These are phyloP conservation scores for Embidobia sp. DNA, from an alignment of 2,888 invertebrate species.

Conservation along the genomic window DNA sequence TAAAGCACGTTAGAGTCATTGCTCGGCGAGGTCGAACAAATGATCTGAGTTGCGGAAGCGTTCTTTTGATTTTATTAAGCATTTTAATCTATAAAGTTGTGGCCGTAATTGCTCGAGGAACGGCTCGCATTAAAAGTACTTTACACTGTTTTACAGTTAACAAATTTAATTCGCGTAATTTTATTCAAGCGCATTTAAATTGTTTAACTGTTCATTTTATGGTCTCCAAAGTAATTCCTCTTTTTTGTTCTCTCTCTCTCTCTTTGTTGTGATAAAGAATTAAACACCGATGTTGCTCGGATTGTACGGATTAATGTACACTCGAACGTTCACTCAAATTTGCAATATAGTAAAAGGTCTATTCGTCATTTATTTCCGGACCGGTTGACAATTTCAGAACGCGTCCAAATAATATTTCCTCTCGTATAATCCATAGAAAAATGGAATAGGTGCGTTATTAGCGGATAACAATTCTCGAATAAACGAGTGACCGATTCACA, in stretches of 20 bases:
- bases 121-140: conserved; percentile 34
- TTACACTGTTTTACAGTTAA: conserved; percentile 42
- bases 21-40: conserved; percentile 33
- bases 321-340: not conserved
- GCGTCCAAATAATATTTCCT: conserved; percentile 35
- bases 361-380: conserved; percentile 34
- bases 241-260: not conserved
- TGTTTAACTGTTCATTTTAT: conserved; percentile 36
- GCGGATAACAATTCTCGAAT: conserved; percentile 29
- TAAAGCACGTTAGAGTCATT: conserved; percentile 19
- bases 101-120: conserved; percentile 41
- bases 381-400: conserved; percentile 22
- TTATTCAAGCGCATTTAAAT: conserved; percentile 16
- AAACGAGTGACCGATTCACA: conserved; percentile 32
- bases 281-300: conserved; percentile 9
- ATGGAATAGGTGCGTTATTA: conserved; percentile 7
- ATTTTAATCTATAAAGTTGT: conserved; percentile 40
- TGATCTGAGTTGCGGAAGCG: conserved; percentile 36
- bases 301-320: not conserved
- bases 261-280: not conserved
- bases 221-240: conserved; percentile 2
- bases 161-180: conserved; percentile 41
- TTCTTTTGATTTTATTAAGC: conserved; percentile 44
- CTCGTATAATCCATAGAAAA: conserved; percentile 13
- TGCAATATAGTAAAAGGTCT: not conserved